Evolutionary conservation across 2,113 vertebrate species (phyloP), one percentile per base, ranked within the genome.

Genomic region (Mustela nigripes): DNA sequence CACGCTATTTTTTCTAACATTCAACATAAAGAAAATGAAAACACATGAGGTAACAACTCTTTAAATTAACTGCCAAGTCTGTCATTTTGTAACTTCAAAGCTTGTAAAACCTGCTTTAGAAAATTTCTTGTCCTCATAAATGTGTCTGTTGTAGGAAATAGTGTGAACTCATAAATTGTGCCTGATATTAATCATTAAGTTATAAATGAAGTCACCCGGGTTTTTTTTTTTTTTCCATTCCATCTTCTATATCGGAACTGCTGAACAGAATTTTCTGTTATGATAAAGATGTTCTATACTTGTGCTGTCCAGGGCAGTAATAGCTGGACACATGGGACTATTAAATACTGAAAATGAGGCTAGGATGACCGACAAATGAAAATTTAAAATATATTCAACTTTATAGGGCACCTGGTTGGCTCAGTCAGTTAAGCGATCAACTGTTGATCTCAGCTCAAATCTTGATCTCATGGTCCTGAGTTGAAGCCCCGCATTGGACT

Each of bases 41-140:
- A 24, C 21, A 58, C 14, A 39, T 9, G 2, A 92, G 48, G 56
- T 69, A 95, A 95, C 74, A 97, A 79, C 14, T 67, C 92, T 92
- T 88, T 56, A 31, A 95, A 79, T 89, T 89, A 96, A 91, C 42
- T 78, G 39, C 33, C 71, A 80, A 91, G 39, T 76, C 62, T 94
- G 53, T 81, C 50, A 84, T 96, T 97, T 85, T 71, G 39, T 93
- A 88, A 91, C 19, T 71, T 95, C 0, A 81, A 95, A 87, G 45
- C n/a, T 91, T 84, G 15, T 56, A 95, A 78, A 96, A 88, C 8
- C 60, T 85, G 28, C 84, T 94, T 97, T 71, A 92, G 74, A 95
- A 60, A 15, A 87, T 39, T 39, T 79, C 36, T 83, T 94, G 15
- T 36, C 22, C 33, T 90, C 45, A 53, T 76, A 87, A 97, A 96